Percentiles rank a stretch among this genome's conserved stretches.
Evolutionary conservation across 2,888 invertebrate species (phyloP).

Genomic region (Melipona beecheii): DNA sequence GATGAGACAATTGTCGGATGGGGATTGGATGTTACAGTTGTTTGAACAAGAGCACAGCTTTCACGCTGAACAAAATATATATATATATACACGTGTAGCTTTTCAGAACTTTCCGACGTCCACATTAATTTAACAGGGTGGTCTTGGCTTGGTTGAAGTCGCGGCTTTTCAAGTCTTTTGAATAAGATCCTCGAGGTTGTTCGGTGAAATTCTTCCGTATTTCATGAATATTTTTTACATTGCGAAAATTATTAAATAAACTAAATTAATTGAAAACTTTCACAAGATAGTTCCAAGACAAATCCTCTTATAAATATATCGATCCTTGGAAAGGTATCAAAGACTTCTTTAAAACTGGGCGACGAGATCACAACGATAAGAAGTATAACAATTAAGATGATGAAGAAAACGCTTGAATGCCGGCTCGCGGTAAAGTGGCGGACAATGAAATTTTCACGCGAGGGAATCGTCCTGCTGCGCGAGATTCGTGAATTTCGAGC

Average conservation of each 20-base stretch:
- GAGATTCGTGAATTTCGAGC: background rate
- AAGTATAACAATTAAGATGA: background rate
- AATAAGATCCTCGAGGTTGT: too few relatives aligned
- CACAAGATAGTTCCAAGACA: too few relatives aligned
- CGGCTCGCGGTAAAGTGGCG: background rate
- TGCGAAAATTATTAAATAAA: background rate
- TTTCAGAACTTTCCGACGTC: background rate
- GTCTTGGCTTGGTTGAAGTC: too few relatives aligned
- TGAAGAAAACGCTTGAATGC: background rate
- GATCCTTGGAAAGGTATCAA: background rate
- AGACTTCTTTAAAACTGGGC: background rate
- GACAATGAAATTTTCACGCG: conserved; percentile 19
- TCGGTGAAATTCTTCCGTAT: too few relatives aligned
- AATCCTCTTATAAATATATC: background rate
- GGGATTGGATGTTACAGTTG: conserved; percentile 10
- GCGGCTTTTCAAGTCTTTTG: too few relatives aligned
- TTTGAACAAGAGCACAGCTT: conserved; percentile 2
- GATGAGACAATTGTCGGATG: background rate
- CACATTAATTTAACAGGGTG: conserved; percentile 8
- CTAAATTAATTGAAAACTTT: too few relatives aligned
- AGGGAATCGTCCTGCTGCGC: background rate
- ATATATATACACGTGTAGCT: background rate
- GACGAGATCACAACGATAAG: too few relatives aligned
- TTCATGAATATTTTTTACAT: too few relatives aligned
- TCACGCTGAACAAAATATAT: background rate